Evolutionary conservation across 2,888 invertebrate genomes (phyloP), one percentile per base, ranked within the genome.

Genomic region (Noctua janthe): DNA sequence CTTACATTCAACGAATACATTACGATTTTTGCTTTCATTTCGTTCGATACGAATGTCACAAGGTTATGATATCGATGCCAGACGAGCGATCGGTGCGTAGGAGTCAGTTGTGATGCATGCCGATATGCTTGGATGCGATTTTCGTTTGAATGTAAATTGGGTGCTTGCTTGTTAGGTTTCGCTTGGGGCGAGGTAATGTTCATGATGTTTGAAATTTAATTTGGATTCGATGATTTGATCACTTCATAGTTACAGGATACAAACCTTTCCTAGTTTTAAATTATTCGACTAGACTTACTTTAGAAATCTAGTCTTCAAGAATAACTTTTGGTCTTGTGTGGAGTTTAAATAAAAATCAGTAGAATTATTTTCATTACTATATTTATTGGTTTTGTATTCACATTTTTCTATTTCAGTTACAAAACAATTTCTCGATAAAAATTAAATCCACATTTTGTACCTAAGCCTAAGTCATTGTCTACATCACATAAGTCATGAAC

Each of bases 11-110:
- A 96, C 95, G 96, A 97, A 96, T 96, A 97, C 96, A 97, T 97
- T 97, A 97, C 95, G 95, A 97, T 96, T 97, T 96, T 96, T 97
- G 97, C 97, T 97, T 97, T 97, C 96, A 94, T 94, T 94, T 94
- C 94, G 92, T 96, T 95, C 95, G 95, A 96, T 97, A 95, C 94
- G 94, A 96, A 96, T 96, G 96, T 96, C 96, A 95, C 95, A 95
- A 97, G 96, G 96, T 96, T 97, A 96, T 96, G 97, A 96, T 96
- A 97, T 96, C 95, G 96, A 94, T 92, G 94, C 90, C 90, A 89
- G 93, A 90, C 90, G 89, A 91, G 90, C 90, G 90, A 90, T 90
- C 91, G 90, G 86, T 92, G 87, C 89, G 91, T 91, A 87, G 91
- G 92, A 89, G 90, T 87, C 56, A 84, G 79, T 80, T 84, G 78